Conservation (phyloP, 2,113 vertebrate genomes). For the Malurus alboscapulatus region DNA sequence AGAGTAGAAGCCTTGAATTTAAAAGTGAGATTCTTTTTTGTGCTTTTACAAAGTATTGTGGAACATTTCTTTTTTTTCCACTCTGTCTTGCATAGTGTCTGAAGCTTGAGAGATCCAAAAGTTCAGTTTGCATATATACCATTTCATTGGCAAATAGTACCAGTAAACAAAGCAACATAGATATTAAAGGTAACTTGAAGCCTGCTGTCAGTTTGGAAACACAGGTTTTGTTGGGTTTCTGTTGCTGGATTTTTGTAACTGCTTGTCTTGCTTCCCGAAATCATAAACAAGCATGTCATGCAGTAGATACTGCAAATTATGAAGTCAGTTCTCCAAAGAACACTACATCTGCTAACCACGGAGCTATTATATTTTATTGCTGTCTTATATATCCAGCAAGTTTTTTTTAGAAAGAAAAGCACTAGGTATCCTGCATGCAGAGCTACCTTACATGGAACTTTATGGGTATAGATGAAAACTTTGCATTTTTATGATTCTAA, state of each 20-base stretch:
- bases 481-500: background rate
- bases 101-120: background rate
- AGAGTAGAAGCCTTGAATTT: background rate
- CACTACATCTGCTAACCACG: background rate
- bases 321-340: background rate
- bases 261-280: background rate
- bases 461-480: background rate
- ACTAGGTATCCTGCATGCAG: background rate
- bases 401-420: background rate
- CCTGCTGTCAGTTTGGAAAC: background rate
- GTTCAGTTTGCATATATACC: background rate
- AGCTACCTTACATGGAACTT: background rate
- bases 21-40: background rate
- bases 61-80: background rate
- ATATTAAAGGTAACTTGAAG: background rate
- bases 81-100: background rate
- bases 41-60: background rate
- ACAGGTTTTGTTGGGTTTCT: fast-evolving
- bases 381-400: background rate
- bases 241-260: background rate
- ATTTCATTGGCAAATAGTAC: background rate
- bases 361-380: slow-evolving; percentile 37
- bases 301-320: background rate
- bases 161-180: background rate
- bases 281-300: fast-evolving